Percentiles rank a stretch among this genome's conserved stretches.
phyloP scores from a whole-genome alignment of 2,797 vertebrate species.

The Acestrorhynchus altus region DNA sequence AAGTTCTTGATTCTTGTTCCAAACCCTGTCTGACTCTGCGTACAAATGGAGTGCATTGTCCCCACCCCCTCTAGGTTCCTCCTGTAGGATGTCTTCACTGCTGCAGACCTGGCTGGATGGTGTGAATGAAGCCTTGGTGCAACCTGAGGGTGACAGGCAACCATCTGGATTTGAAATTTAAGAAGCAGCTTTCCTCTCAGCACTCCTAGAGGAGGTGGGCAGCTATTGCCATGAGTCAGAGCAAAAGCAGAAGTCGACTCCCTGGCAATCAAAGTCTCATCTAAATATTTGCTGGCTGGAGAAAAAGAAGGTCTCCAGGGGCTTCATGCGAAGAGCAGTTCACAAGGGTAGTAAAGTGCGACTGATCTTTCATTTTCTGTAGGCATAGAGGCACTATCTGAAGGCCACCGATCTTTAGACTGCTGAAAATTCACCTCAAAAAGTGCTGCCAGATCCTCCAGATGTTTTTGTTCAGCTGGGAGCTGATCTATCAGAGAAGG shows the following conservation, averaged over 20 bases:
- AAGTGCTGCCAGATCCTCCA: conserved; percentile 42
- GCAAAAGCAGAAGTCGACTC: conserved; percentile 28
- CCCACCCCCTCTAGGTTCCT: background rate
- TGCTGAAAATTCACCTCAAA: conserved; percentile 50
- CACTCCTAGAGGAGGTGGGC: conserved; percentile 31
- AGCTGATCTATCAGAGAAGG: conserved; percentile 22
- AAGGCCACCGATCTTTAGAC: conserved; percentile 41
- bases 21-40: background rate
- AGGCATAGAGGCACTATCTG: conserved; percentile 38
- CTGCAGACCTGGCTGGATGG: background rate
- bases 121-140: conserved; percentile 31
- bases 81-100: background rate
- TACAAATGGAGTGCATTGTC: conserved; percentile 3
- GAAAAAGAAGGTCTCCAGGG: background rate
- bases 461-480: conserved; percentile 34
- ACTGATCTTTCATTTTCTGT: conserved; percentile 42
- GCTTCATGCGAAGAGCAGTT: conserved; percentile 20
- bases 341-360: conserved; percentile 8
- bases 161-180: conserved; percentile 58
- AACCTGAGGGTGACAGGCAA: conserved; percentile 32
- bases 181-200: conserved; percentile 33
- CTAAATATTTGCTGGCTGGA: conserved; percentile 62
- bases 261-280: conserved; percentile 55
- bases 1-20: background rate
- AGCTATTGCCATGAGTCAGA: conserved; percentile 43